These are phyloP conservation scores for Stenichneumon culpator DNA, from an alignment of 2,888 invertebrate genomes.

Conservation along the genomic window DNA sequence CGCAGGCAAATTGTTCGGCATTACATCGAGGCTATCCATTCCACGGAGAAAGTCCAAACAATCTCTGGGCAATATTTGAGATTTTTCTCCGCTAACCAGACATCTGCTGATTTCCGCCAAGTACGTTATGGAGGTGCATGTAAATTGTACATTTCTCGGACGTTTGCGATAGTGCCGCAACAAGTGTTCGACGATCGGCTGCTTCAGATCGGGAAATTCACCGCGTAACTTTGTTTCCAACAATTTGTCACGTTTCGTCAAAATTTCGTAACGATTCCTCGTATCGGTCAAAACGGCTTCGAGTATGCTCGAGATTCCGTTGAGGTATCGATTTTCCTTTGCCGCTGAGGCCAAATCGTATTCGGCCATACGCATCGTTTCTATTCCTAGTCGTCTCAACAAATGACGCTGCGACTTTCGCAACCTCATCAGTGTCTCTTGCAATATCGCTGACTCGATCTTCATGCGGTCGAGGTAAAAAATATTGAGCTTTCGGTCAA, in stretches of 20 bases:
- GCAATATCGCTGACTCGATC: slow-evolving; percentile 90
- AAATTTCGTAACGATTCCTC: slow-evolving; percentile 74
- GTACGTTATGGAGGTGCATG: slow-evolving; percentile 85
- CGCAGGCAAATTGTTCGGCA: slow-evolving; percentile 75
- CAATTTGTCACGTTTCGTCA: slow-evolving; percentile 76
- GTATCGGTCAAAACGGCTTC: slow-evolving; percentile 74
- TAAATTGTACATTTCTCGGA: slow-evolving; percentile 72
- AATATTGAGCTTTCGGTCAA: slow-evolving; percentile 87
- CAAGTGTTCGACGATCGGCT: slow-evolving; percentile 78
- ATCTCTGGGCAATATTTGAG: slow-evolving; percentile 86
- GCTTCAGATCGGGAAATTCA: slow-evolving; percentile 78
- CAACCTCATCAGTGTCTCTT: slow-evolving; percentile 88
- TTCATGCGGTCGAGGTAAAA: slow-evolving; percentile 87
- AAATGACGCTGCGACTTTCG: slow-evolving; percentile 81
- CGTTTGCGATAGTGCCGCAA: slow-evolving; percentile 78
- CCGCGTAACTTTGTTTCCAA: slow-evolving; percentile 77
- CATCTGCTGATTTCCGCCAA: slow-evolving; percentile 86
- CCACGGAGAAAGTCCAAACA: slow-evolving; percentile 84
- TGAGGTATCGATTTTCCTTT: slow-evolving; percentile 80
- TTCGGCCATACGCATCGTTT: slow-evolving; percentile 71
- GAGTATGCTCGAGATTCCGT: slow-evolving; percentile 64
- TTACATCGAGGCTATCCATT: slow-evolving; percentile 74
- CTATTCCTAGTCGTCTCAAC: slow-evolving; percentile 36
- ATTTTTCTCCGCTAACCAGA: slow-evolving; percentile 84
- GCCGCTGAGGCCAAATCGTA: slow-evolving; percentile 80